These are phyloP conservation scores for Achatina immaculata DNA, from an alignment of 1,140 invertebrate genomes.

Conservation along the genomic window DNA sequence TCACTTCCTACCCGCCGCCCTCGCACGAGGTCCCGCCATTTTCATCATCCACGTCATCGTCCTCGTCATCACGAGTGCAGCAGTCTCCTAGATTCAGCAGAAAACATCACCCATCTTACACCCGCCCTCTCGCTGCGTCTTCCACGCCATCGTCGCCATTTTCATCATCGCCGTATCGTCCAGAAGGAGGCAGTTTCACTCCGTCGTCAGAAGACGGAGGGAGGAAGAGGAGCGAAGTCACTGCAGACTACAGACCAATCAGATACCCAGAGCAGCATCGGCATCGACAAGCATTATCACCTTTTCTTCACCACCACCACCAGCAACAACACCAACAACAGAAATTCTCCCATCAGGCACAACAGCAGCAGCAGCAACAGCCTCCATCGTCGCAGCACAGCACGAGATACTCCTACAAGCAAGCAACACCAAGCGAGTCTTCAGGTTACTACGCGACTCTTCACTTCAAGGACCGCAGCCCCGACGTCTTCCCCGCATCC, in stretches of 20 bases:
- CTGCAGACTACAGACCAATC: too few relatives aligned
- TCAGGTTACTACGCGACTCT: slow-evolving; percentile 14
- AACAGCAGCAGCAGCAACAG: slow-evolving; percentile 1
- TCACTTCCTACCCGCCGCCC: background rate
- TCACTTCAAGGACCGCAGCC: background rate
- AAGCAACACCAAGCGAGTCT: slow-evolving; percentile 7
- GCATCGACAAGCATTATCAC: background rate
- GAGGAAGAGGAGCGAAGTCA: background rate
- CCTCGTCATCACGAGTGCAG: background rate
- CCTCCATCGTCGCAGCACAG: background rate
- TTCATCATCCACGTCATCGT: too few relatives aligned
- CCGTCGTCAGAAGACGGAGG: background rate
- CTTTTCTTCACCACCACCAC: background rate
- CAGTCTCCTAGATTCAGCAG: background rate
- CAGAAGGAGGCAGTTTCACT: too few relatives aligned
- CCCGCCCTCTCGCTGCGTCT: background rate
- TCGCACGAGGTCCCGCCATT: background rate
- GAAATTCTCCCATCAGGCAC: background rate
- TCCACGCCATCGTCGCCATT: background rate
- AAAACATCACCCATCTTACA: background rate
- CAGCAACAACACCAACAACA: background rate
- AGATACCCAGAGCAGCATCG: background rate
- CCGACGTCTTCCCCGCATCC: background rate
- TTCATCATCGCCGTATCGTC: background rate
- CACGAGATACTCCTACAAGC: slow-evolving; percentile 4